Evolutionary conservation across 2,888 invertebrate genomes (phyloP).

Genomic region (Pollenia labialis): DNA sequence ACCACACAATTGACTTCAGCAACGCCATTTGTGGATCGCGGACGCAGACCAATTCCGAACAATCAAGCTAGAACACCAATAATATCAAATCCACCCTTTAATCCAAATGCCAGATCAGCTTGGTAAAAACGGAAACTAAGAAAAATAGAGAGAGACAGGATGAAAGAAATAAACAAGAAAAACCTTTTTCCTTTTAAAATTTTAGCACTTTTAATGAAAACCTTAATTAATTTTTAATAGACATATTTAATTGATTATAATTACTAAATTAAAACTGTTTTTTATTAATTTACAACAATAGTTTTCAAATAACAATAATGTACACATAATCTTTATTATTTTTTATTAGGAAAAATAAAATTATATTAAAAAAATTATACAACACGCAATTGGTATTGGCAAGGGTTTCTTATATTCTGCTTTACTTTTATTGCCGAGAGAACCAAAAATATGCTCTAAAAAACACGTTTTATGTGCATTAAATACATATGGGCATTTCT

Average conservation of each 20-base stretch:
- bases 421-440: too few relatives aligned
- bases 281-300: slow-evolving; percentile 5
- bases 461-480: too few relatives aligned
- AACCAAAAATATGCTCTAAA: too few relatives aligned
- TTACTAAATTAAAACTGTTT: too few relatives aligned
- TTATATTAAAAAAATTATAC: too few relatives aligned
- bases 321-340: neutral
- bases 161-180: neutral
- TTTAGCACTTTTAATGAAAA: too few relatives aligned
- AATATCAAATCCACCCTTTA: slow-evolving; percentile 74
- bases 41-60: slow-evolving; percentile 33
- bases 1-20: slow-evolving; percentile 46
- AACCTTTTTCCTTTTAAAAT: neutral
- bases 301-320: neutral
- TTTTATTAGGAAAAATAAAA: neutral
- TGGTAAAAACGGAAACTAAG: slow-evolving; percentile 20
- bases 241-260: too few relatives aligned
- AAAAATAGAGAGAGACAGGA: neutral
- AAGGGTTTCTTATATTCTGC: too few relatives aligned
- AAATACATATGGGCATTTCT: too few relatives aligned
- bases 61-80: slow-evolving; percentile 56
- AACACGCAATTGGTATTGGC: too few relatives aligned
- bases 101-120: slow-evolving; percentile 72
- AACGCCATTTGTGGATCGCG: slow-evolving; percentile 67
- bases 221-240: too few relatives aligned